Evolutionary conservation across 2,888 invertebrate genomes (phyloP).

Genomic region (Maniola hyperantus): DNA sequence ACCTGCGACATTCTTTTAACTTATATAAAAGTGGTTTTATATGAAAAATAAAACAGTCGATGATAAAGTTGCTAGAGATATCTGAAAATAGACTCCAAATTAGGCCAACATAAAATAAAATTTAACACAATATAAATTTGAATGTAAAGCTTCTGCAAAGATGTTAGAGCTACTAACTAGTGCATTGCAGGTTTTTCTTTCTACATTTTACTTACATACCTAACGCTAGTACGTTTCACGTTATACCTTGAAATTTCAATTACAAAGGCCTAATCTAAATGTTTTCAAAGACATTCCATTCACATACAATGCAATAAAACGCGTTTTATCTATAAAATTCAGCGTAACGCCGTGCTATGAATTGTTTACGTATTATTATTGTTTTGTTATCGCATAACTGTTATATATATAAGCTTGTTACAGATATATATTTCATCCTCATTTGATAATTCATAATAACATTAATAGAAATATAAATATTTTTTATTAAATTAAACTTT

Average conservation of each 20-base stretch:
- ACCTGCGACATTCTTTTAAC: neutral
- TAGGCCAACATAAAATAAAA: no score
- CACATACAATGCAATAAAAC: conserved; percentile 19
- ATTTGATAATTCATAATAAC: neutral
- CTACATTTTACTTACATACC: neutral
- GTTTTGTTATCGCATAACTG: neutral
- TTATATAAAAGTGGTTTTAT: neutral
- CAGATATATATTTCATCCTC: neutral
- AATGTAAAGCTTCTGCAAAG: no score
- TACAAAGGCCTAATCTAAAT: conserved; percentile 20
- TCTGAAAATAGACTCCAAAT: no score
- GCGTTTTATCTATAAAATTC: conserved; percentile 24
- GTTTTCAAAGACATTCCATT: conserved; percentile 32
- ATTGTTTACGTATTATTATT: conserved; percentile 21
- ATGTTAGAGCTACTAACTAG: no score
- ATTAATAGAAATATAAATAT: no score
- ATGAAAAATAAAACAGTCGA: neutral
- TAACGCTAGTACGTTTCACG: conserved; percentile 5
- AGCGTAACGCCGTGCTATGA: conserved; percentile 10
- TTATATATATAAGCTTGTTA: neutral
- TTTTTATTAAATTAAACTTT: no score
- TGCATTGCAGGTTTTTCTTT: no score
- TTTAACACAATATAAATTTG: no score
- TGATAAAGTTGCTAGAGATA: neutral
- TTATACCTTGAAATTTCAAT: conserved; percentile 26